These are phyloP conservation scores for Elymnias hypermnestra DNA, from an alignment of 1,140 invertebrate species.

Conservation along the genomic window DNA sequence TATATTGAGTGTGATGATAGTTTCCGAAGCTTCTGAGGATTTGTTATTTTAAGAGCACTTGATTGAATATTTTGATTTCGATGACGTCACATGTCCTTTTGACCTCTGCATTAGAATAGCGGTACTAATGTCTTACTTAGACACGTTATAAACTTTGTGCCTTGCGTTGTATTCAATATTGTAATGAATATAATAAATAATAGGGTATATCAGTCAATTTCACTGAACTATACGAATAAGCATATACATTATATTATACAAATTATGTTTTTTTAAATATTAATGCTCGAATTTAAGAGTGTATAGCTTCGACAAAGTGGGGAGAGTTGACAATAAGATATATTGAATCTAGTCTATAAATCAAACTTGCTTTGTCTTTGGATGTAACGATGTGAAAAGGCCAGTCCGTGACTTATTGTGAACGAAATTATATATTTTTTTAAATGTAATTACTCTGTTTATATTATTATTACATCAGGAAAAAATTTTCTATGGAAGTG, in stretches of 20 bases:
- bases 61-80: too few species aligned
- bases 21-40: too few species aligned
- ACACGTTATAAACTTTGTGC: slow-evolving; percentile 43
- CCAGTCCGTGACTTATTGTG: slow-evolving; percentile 15
- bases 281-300: slow-evolving; percentile 67
- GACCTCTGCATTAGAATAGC: too few species aligned
- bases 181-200: slow-evolving; percentile 46
- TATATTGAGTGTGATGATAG: too few species aligned
- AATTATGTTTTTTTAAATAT: slow-evolving; percentile 41
- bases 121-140: too few species aligned
- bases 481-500: too few species aligned
- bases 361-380: slow-evolving; percentile 52
- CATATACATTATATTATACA: slow-evolving; percentile 49
- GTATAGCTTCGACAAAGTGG: slow-evolving; percentile 54
- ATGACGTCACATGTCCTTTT: too few species aligned
- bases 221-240: slow-evolving; percentile 53
- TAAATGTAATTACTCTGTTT: too few species aligned
- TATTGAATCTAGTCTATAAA: slow-evolving; percentile 60
- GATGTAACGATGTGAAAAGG: slow-evolving; percentile 18
- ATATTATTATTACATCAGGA: too few species aligned
- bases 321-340: slow-evolving; percentile 63
- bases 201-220: slow-evolving; percentile 70
- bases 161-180: slow-evolving; percentile 58
- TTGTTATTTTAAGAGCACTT: too few species aligned
- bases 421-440: neutral